Base-by-base conservation (phyloP, 2,888 invertebrate genomes). In the Cenopis cana region DNA sequence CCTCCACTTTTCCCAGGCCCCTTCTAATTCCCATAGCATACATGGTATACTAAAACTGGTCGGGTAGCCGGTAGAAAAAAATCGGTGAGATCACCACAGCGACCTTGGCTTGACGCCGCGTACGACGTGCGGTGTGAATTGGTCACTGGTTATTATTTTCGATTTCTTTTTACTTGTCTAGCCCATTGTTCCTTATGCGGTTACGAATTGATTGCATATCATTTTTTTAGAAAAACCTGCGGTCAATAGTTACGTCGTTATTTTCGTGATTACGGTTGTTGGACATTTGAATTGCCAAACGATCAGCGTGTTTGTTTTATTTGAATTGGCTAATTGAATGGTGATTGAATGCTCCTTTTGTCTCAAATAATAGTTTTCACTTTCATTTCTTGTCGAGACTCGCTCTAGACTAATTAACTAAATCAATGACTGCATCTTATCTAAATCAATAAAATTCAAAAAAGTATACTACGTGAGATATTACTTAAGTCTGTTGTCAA, bases 11-110 rank as follows among this genome's bases (percentile, higher is more conserved):
- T 82, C 79, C 76, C 77, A 73, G 68, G 72, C 66, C 75, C 73
- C 73, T 71, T 75, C 74, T 73, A 73, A 75, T 75, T 78, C 75
- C 76, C 75, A 78, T 79, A 80, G 76, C 74, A 62, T 72, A 62
- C 73, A 73, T 61, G 73, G 73, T 73, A 83, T 73, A 83, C 80
- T 84, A 66, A 82, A 90, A 80, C 75, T 80, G 76, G 85, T 80
- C 81, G 79, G 75, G 76, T 89, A 81, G 86, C 84, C 86, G 77
- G 82, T 76, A 75, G 83, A 82, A 87, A 76, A n/a, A 89, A 90
- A 90, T 73, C 80, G 87, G 88, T 93, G 92, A 92, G 91, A 91
- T 93, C 92, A 92, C 82, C 86, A 73, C 52, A 41, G 54, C 78
- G 88, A 80, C 92, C 92, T 92, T 92, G 90, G 80, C 76, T 79